These are phyloP conservation scores for Uloborus diversus DNA, from an alignment of 1,140 invertebrate species.

Conservation along the genomic window DNA sequence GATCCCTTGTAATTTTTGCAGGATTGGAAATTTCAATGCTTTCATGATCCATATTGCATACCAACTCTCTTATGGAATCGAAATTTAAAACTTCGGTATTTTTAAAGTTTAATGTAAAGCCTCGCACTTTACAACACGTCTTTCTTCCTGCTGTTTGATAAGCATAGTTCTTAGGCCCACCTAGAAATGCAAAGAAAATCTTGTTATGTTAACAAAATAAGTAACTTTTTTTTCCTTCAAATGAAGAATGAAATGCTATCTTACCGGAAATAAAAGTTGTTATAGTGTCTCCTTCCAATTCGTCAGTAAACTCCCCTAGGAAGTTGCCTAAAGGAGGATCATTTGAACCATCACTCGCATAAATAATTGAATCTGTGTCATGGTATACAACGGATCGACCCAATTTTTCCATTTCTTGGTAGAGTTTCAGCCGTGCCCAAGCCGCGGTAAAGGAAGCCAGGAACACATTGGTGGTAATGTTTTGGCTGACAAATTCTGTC, in stretches of 20 bases:
- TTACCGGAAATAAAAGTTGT: not conserved
- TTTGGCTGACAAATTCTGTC: not conserved
- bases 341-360: not conserved
- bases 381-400: not conserved
- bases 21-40: not conserved
- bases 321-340: not conserved
- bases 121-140: not conserved
- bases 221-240: not conserved
- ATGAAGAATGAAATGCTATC: not conserved
- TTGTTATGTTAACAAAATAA: not conserved
- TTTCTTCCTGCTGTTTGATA: not conserved
- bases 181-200: not conserved
- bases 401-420: not conserved
- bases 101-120: not conserved
- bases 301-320: not conserved
- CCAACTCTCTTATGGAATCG: not conserved
- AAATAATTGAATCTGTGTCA: not conserved
- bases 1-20: not conserved
- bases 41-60: not conserved
- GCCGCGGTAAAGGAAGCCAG: not conserved
- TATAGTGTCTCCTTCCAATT: not conserved
- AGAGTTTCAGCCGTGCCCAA: not conserved
- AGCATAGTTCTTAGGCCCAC: slow-evolving; percentile 1
- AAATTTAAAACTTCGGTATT: not conserved
- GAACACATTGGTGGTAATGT: not conserved